These are phyloP conservation scores for Aeoliscus strigatus DNA, from an alignment of 2,797 vertebrate species.

Conservation along the genomic window DNA sequence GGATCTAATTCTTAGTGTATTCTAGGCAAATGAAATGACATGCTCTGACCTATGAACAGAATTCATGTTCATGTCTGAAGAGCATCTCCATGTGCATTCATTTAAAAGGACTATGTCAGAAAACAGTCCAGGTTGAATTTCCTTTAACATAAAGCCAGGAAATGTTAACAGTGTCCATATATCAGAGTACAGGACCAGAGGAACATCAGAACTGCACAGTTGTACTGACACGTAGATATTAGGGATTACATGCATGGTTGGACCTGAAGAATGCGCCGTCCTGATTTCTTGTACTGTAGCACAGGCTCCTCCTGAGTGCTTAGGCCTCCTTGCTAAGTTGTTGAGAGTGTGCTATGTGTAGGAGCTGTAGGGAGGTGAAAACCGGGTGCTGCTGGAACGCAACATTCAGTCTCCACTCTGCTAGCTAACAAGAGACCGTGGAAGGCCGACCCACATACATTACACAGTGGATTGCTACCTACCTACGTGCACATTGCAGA, in stretches of 20 bases:
- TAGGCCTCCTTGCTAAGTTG: slow-evolving; percentile 28
- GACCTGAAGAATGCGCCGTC: slow-evolving; percentile 54
- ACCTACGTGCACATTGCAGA: no score
- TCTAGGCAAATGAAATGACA: no score
- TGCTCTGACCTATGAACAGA: no score
- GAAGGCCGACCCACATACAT: slow-evolving; percentile 42
- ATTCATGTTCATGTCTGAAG: no score
- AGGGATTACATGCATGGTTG: slow-evolving; percentile 53
- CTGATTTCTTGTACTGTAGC: slow-evolving; percentile 53
- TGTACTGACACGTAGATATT: slow-evolving; percentile 22
- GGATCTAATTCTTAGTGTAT: no score
- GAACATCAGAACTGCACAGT: slow-evolving; percentile 2
- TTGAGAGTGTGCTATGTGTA: slow-evolving; percentile 2
- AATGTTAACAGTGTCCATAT: not conserved
- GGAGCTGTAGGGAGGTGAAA: not conserved
- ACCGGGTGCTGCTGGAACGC: slow-evolving; percentile 25
- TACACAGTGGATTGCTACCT: slow-evolving; percentile 61
- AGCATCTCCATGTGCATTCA: no score
- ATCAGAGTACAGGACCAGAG: not conserved
- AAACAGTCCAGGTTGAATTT: no score
- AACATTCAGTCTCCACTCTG: slow-evolving; percentile 23
- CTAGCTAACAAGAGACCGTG: slow-evolving; percentile 36
- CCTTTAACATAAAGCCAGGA: no score
- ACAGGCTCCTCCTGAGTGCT: slow-evolving; percentile 29
- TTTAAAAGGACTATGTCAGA: no score